Percentiles rank a stretch among this genome's conserved stretches.
Conservation (phyloP, 2,888 invertebrate genomes). For the Ormyrus thymus region DNA sequence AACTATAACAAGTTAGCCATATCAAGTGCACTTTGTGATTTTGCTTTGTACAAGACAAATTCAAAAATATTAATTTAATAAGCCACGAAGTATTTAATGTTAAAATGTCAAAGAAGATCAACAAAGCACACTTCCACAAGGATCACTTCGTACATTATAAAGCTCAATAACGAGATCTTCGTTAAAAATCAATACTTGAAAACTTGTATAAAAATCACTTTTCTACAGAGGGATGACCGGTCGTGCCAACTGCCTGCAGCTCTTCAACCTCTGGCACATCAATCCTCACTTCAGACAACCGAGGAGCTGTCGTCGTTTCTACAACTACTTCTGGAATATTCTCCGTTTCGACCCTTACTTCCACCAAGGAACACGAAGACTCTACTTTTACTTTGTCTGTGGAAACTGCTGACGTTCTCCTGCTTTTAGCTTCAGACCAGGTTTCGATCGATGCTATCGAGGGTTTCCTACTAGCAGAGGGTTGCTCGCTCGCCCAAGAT, state of each 20-base stretch:
- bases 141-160: too few species aligned
- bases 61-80: too few species aligned
- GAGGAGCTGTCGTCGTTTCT: background rate
- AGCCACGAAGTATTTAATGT: too few species aligned
- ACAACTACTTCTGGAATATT: background rate
- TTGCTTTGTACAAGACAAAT: too few species aligned
- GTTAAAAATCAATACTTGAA: background rate
- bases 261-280: constrained; percentile 24
- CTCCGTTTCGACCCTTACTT: constrained; percentile 61
- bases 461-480: constrained; percentile 50
- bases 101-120: too few species aligned
- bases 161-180: background rate
- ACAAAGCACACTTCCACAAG: too few species aligned
- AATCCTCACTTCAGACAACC: constrained; percentile 27
- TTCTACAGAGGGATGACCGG: constrained; percentile 17
- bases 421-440: constrained; percentile 55
- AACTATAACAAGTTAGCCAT: too few species aligned
- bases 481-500: constrained; percentile 13
- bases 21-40: too few species aligned
- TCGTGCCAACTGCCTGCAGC: background rate
- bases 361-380: constrained; percentile 53
- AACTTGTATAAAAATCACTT: constrained; percentile 9
- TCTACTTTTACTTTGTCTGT: background rate
- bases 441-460: constrained; percentile 59
- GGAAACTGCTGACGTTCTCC: constrained; percentile 57